phyloP scores from a whole-genome alignment of 2,888 invertebrate species.

The Eudemis profundana region DNA sequence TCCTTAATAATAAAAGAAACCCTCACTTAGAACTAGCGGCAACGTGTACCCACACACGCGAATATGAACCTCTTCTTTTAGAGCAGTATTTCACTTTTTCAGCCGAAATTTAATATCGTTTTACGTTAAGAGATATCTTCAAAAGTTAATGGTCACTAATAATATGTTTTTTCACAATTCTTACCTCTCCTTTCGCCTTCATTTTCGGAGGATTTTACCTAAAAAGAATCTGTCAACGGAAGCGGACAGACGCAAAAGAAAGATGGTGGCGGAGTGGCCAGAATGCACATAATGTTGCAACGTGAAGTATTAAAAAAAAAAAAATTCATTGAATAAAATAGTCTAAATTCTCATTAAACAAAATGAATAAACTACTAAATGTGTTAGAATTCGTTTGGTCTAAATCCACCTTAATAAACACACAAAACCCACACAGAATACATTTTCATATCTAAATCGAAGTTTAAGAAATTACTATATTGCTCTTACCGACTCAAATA shows the following conservation, averaged over 20 bases:
- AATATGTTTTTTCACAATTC: conserved; percentile 50
- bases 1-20: conserved; percentile 5
- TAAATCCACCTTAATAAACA: too few species aligned
- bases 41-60: conserved; percentile 69
- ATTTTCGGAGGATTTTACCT: conserved; percentile 85
- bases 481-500: too few species aligned
- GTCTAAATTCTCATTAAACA: too few species aligned
- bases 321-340: too few species aligned
- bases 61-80: conserved; percentile 36
- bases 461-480: too few species aligned
- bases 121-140: conserved; percentile 47
- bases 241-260: conserved; percentile 70
- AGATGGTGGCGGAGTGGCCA: conserved; percentile 54
- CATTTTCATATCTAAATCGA: too few species aligned
- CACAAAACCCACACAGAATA: too few species aligned
- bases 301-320: too few species aligned
- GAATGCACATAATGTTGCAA: conserved; percentile 15
- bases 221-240: conserved; percentile 83
- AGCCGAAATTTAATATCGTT: conserved; percentile 43
- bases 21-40: conserved; percentile 54
- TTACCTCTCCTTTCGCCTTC: conserved; percentile 96
- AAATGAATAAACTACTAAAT: too few species aligned
- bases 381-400: too few species aligned
- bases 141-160: conserved; percentile 14
- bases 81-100: conserved; percentile 34